A percentile compares a stretch with the other conserved stretches of the same genome.
phyloP scores from a whole-genome alignment of 2,797 vertebrate species.

The Carduelis carduelis region DNA sequence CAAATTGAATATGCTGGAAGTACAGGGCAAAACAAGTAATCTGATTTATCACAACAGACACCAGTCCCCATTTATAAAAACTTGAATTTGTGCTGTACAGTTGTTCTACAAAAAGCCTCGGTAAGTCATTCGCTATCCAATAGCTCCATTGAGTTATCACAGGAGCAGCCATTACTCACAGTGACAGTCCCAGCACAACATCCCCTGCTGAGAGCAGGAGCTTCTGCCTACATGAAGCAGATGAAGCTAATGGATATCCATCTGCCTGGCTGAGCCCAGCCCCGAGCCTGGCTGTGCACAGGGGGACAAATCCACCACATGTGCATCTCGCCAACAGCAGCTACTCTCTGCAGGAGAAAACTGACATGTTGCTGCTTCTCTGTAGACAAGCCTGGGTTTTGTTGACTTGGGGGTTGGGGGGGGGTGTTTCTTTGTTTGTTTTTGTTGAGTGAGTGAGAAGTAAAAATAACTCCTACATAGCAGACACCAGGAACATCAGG shows the following conservation, averaged over 20 bases:
- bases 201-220: not conserved
- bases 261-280: not conserved
- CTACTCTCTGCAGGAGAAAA: not conserved
- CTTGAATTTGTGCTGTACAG: not conserved
- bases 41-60: slow-evolving; percentile 17
- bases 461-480: not conserved
- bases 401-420: not conserved
- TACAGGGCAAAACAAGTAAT: not conserved
- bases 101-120: not conserved
- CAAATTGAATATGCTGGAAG: not conserved
- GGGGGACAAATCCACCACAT: not conserved
- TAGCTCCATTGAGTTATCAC: slow-evolving; percentile 27
- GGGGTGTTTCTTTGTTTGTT: not conserved
- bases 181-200: slow-evolving; percentile 28
- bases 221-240: not conserved
- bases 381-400: not conserved
- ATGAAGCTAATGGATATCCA: not conserved
- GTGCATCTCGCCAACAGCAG: not conserved
- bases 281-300: not conserved
- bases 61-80: not conserved
- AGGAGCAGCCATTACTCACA: slow-evolving; percentile 38
- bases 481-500: not conserved
- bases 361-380: not conserved
- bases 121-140: not conserved
- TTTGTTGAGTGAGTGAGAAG: not conserved